Evolutionary conservation across 2,113 vertebrate species (phyloP).

Genomic region (Donacobius atricapilla): DNA sequence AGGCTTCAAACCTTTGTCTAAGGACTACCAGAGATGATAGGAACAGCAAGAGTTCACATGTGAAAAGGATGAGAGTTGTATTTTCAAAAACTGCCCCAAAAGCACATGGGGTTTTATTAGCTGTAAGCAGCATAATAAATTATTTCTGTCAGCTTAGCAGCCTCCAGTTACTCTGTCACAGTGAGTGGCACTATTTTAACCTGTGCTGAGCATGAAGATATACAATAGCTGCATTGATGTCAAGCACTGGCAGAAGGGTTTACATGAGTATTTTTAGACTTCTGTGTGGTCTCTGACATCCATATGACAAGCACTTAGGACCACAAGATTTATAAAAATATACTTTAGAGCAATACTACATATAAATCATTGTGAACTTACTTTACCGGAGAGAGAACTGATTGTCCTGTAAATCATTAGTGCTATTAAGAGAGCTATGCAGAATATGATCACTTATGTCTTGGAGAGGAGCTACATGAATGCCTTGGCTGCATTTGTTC

Average conservation of each 20-base stretch:
- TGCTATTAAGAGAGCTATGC: neutral
- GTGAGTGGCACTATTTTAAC: neutral
- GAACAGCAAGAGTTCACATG: neutral
- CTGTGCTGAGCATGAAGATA: neutral
- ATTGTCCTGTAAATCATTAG: neutral
- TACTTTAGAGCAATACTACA: neutral
- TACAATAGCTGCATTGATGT: neutral
- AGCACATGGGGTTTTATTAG: neutral
- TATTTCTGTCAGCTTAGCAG: constrained; percentile 8
- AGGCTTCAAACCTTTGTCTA: neutral
- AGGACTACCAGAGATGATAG: neutral
- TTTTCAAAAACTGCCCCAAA: constrained; percentile 14
- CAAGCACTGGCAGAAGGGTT: neutral
- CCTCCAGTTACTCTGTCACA: neutral
- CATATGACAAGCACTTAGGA: neutral
- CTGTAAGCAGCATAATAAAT: constrained; percentile 20
- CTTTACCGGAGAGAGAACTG: neutral
- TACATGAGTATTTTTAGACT: neutral
- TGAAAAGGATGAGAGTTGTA: neutral
- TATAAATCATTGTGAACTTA: constrained; percentile 8
- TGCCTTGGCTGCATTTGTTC: neutral
- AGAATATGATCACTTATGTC: neutral
- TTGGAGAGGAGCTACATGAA: neutral
- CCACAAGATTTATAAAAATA: neutral
- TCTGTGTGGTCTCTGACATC: neutral